phyloP scores from a whole-genome alignment of 2,888 invertebrate species.

The Drosophila anomalata region DNA sequence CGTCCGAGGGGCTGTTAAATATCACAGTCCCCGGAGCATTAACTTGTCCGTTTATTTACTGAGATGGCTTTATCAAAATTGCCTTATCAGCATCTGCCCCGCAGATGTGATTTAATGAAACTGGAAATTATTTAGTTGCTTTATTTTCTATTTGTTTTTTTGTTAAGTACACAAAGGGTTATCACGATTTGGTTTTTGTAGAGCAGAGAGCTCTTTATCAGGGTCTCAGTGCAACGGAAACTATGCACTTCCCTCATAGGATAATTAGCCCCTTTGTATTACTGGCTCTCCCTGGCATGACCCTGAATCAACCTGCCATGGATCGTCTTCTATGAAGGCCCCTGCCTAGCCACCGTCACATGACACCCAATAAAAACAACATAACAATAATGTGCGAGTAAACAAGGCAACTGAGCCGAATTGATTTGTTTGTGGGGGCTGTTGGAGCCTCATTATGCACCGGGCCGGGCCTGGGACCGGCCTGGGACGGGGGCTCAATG shows the following conservation, averaged over 20 bases:
- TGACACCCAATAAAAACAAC: constrained; percentile 26
- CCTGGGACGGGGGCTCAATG: constrained; percentile 24
- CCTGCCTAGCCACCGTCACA: constrained; percentile 25
- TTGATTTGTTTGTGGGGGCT: constrained; percentile 43
- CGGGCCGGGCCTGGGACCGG: neutral
- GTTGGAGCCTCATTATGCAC: constrained; percentile 25
- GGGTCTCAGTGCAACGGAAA: no score
- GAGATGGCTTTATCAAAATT: constrained; percentile 16
- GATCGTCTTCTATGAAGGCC: constrained; percentile 13
- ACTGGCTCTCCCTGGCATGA: neutral
- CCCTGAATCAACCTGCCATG: constrained; percentile 23
- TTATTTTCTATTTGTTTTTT: constrained; percentile 10
- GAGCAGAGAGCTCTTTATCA: neutral
- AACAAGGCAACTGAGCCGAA: constrained; percentile 38
- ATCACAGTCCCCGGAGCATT: constrained; percentile 6
- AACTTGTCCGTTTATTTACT: constrained; percentile 23
- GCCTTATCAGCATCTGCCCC: constrained; percentile 43
- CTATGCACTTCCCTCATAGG: neutral
- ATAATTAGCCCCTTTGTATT: neutral
- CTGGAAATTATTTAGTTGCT: constrained; percentile 3
- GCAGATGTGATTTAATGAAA: constrained; percentile 16
- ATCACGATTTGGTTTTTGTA: constrained; percentile 11
- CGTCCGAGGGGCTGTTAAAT: constrained; percentile 7
- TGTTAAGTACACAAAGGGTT: neutral
- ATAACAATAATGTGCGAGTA: constrained; percentile 35